Percentiles rank a stretch among this genome's conserved stretches.
Evolutionary conservation across 92 coral and sea anemone species (phyloP).

Genomic region (Diadumene lineata): DNA sequence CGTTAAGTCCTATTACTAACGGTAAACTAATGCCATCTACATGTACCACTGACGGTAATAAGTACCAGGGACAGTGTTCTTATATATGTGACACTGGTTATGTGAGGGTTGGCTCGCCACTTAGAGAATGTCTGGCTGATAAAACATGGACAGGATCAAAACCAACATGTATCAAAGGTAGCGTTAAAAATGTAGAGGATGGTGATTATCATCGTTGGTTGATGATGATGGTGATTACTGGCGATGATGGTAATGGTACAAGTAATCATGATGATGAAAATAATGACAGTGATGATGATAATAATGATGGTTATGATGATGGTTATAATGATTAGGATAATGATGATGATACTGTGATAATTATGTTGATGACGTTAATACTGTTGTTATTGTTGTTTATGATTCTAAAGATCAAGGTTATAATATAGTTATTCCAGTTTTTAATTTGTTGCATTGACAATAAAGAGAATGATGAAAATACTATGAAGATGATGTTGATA

Average conservation of each 20-base stretch:
- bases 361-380: neutral
- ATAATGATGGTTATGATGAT: neutral
- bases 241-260: neutral
- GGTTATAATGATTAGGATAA: neutral
- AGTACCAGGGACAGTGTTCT: conserved; percentile 50
- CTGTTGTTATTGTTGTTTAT: too few relatives aligned
- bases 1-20: conserved; percentile 42
- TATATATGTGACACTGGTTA: conserved; percentile 65
- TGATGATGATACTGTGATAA: neutral
- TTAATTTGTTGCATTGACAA: too few relatives aligned
- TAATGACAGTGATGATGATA: neutral
- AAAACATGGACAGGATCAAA: conserved; percentile 67
- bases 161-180: conserved; percentile 74
- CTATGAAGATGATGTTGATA: too few relatives aligned
- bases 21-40: conserved; percentile 44
- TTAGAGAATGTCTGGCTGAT: conserved; percentile 52
- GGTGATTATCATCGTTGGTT: neutral
- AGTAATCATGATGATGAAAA: neutral
- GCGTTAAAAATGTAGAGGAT: neutral
- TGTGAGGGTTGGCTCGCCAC: conserved; percentile 28
- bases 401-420: too few relatives aligned
- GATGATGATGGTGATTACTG: neutral
- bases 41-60: conserved; percentile 56
- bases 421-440: too few relatives aligned
- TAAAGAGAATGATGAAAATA: too few relatives aligned